Evolutionary conservation across 2,888 invertebrate genomes (phyloP), one percentile per base, ranked within the genome.

Genomic region (Mystacides longicornis): DNA sequence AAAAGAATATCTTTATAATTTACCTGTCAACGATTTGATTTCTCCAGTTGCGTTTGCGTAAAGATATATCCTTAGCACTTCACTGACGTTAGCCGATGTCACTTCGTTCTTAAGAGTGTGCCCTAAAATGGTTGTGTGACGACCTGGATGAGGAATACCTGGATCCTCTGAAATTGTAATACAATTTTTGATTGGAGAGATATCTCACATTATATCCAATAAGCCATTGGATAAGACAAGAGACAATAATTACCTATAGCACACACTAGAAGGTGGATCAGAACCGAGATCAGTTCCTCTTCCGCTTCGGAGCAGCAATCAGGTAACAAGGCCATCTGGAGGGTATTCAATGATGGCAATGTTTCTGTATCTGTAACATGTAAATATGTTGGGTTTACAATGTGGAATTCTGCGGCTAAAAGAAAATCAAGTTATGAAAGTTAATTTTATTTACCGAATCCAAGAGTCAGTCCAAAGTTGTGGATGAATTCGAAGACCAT

Each of bases 401-500:
- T n/a, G n/a, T n/a, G n/a, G n/a, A n/a, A n/a, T n/a, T n/a, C n/a
- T n/a, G n/a, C n/a, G n/a, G n/a, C n/a, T n/a, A n/a, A n/a, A n/a
- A n/a, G n/a, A n/a, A n/a, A n/a, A n/a, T n/a, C n/a, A n/a, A n/a
- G n/a, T n/a, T n/a, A n/a, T n/a, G n/a, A n/a, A n/a, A n/a, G n/a
- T n/a, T n/a, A n/a, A n/a, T n/a, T n/a, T n/a, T 4, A 69, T 85
- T 81, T 67, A 92, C 91, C 91, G 66, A 97, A 93, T 53, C 94
- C 95, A 1, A 98, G 78, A 0, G 93, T 93, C 71, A 93, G 92
- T 51, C 93, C 93, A 68, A 98, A 98, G 74, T 95, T 97, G 66
- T 95, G 90, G 62, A 97, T 78, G 70, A 98, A 98, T 75, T 98
- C 97, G 67, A 90, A 89, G n/a, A 93, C 89, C 87, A 97, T 96